Evolutionary conservation across 2,113 vertebrate genomes (phyloP).

Genomic region (Vidua macroura): DNA sequence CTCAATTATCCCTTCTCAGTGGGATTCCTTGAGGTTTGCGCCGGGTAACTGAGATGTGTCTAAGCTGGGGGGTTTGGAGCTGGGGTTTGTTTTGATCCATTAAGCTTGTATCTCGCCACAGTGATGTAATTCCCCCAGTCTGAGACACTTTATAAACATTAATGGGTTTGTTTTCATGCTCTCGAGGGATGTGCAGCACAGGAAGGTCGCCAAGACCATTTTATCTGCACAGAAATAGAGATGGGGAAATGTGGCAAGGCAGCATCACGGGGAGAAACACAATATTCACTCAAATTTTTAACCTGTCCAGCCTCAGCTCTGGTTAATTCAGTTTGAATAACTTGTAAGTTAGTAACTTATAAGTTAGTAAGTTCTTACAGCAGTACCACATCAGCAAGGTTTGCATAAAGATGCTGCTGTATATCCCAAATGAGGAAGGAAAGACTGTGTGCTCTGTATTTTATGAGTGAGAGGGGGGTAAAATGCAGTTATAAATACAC

Average conservation of each 20-base stretch:
- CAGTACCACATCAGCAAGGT: background rate
- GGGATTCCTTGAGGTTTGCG: background rate
- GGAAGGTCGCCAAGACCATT: background rate
- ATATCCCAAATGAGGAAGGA: rapidly evolving
- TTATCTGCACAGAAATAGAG: rapidly evolving
- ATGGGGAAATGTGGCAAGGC: background rate
- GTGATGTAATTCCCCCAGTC: slow-evolving; percentile 29
- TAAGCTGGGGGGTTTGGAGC: background rate
- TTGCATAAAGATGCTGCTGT: background rate
- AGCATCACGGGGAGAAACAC: rapidly evolving
- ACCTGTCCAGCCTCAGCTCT: background rate
- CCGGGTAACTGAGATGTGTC: background rate
- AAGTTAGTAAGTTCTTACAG: background rate
- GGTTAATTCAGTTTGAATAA: background rate
- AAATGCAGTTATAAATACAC: background rate
- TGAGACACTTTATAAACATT: slow-evolving; percentile 16
- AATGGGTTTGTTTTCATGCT: background rate
- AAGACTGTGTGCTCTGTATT: background rate
- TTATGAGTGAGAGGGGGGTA: background rate
- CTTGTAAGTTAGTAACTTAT: background rate
- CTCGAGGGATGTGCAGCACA: background rate
- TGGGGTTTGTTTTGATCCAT: slow-evolving; percentile 30
- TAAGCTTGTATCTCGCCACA: background rate
- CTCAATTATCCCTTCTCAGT: slow-evolving; percentile 22
- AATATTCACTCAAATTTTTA: background rate